Conservation (phyloP, 2,113 vertebrate species). For the Willisornis vidua region DNA sequence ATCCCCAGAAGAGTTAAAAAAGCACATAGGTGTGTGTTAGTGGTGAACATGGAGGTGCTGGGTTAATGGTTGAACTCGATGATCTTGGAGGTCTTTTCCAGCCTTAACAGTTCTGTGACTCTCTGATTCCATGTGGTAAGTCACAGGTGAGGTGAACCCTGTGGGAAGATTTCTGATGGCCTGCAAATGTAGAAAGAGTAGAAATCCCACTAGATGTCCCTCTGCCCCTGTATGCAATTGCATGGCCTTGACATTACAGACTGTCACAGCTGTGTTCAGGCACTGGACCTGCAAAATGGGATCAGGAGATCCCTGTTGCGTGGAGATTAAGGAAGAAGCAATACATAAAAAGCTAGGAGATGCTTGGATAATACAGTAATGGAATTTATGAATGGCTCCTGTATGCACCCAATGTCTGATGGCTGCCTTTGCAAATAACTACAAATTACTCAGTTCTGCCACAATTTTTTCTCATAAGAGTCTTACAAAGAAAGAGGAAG, state of each 20-base stretch:
- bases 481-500: not conserved
- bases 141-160: not conserved
- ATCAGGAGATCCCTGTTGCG: not conserved
- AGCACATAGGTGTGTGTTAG: not conserved
- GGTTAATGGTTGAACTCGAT: not conserved
- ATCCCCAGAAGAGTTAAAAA: not conserved
- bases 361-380: not conserved
- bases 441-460: not conserved
- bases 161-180: not conserved
- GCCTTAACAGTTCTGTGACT: not conserved
- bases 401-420: not conserved
- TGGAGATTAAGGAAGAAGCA: not conserved
- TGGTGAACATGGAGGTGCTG: not conserved
- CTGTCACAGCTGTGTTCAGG: not conserved
- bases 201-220: conserved; percentile 53
- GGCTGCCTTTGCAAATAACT: not conserved
- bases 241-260: not conserved
- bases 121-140: not conserved
- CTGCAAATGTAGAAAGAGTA: not conserved
- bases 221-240: conserved; percentile 11
- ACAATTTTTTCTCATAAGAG: not conserved
- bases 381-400: not conserved
- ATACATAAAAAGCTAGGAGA: not conserved
- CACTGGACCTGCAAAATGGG: not conserved
- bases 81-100: not conserved